Base-by-base conservation (phyloP, 2,113 vertebrate species). In the Poeciliopsis turrubarensis region DNA sequence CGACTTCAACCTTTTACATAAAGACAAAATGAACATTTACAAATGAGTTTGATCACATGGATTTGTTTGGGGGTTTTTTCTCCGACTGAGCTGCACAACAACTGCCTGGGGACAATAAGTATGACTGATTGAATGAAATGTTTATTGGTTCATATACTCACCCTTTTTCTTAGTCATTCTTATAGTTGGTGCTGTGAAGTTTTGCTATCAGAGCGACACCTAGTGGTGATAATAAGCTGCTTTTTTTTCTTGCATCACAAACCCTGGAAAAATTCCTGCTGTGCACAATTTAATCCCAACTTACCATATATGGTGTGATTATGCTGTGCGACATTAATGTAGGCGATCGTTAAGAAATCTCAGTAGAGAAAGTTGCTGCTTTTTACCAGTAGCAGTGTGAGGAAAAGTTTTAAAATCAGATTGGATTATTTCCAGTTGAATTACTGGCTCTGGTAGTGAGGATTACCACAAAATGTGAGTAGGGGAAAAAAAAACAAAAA, bases 161-260 rank as follows among this genome's bases (percentile, higher is more conserved):
- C 65, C 65, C 80, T 65, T 79, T 73, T 5, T 77, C 63, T 70
- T 69, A 63, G 72, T 71, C 29, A 57, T 60, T 60, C 34, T 19
- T 60, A 19, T 65, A 31, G 67, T n/a, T 10, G 4, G 37, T 17
- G 72, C 65, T 32, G 2, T 14, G 26, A 62, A 68, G 64, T 19
- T 65, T 76, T 39, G 60, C 30, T 73, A 64, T 19, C 69, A 92
- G 72, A 91, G 82, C 79, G 91, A 84, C 90, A 84, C 87, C 89
- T 41, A 71, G 91, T 93, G 93, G 92, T 82, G 31, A 73, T 79
- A 83, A 30, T 14, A 25, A 82, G 60, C 27, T 85, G 78, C 39
- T 47, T 62, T 62, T 62, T 62, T 62, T 14, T 44, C 1, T 54
- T 54, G 32, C 32, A 34, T 34, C 32, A 34, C 22, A 54, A 25